phyloP scores from a whole-genome alignment of 1,140 invertebrate species.

The Brachionus plicatilis region DNA sequence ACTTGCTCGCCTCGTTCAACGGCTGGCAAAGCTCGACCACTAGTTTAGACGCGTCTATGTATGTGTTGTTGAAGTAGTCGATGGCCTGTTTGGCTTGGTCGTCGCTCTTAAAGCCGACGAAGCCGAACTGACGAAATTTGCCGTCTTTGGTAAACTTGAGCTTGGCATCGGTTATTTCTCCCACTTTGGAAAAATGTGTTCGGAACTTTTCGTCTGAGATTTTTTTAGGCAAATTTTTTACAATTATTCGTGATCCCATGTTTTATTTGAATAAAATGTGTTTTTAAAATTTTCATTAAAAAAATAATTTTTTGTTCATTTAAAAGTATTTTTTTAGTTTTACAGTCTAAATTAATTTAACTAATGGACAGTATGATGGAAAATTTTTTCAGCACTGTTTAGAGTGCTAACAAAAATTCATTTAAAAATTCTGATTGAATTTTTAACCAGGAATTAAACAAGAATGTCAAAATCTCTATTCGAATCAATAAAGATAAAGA shows the following conservation, averaged over 20 bases:
- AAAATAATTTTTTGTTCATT: background rate
- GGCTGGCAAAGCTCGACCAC: constrained; percentile 68
- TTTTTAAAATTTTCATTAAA: background rate
- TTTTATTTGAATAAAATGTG: background rate
- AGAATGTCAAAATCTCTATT: too few species aligned
- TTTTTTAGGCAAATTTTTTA: constrained; percentile 40
- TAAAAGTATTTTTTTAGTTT: too few species aligned
- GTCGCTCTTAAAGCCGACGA: constrained; percentile 77
- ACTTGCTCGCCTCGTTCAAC: constrained; percentile 73
- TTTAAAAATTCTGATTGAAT: too few species aligned
- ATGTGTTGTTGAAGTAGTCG: constrained; percentile 74
- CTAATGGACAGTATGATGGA: too few species aligned
- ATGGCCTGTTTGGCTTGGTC: constrained; percentile 70
- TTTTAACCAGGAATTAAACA: too few species aligned
- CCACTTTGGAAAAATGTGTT: constrained; percentile 5
- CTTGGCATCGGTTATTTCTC: constrained; percentile 75
- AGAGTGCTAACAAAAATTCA: too few species aligned
- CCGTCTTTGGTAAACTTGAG: constrained; percentile 84
- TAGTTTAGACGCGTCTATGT: constrained; percentile 72
- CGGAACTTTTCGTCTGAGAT: constrained; percentile 19
- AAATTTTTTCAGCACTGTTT: too few species aligned
- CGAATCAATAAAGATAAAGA: too few species aligned
- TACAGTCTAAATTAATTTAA: too few species aligned
- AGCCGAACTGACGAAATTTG: constrained; percentile 81
- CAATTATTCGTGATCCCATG: constrained; percentile 26